Evolutionary conservation across 1,140 invertebrate species (phyloP).

Genomic region (Heliconius himera): DNA sequence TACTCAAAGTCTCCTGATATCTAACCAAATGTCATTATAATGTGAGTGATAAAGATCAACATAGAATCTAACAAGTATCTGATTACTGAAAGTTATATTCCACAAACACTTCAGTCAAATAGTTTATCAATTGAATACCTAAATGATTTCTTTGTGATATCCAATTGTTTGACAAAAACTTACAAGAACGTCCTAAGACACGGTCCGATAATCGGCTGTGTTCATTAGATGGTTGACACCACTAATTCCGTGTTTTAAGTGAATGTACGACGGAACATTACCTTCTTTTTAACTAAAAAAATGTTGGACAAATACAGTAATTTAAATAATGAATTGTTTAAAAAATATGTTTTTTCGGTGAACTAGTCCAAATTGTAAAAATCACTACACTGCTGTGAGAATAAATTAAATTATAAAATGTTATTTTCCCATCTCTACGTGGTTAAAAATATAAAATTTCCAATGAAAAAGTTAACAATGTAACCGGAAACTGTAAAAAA

Average conservation of each 20-base stretch:
- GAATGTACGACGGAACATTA: slow-evolving; percentile 8
- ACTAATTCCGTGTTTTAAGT: slow-evolving; percentile 16
- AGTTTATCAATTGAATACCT: slow-evolving; percentile 13
- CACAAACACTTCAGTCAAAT: slow-evolving; percentile 8
- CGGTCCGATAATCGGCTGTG: slow-evolving; percentile 20
- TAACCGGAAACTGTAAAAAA: neutral
- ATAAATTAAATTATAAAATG: too few relatives aligned
- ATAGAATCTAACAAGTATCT: neutral
- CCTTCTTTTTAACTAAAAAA: neutral
- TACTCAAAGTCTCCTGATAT: neutral
- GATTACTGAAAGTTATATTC: neutral
- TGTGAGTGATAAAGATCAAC: slow-evolving; percentile 2
- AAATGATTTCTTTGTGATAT: slow-evolving; percentile 18
- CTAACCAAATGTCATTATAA: slow-evolving; percentile 3
- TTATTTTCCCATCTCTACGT: too few relatives aligned
- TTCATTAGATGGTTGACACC: slow-evolving; percentile 7
- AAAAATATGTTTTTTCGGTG: neutral
- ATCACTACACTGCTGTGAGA: neutral
- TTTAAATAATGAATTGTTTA: neutral
- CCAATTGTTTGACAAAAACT: slow-evolving; percentile 13
- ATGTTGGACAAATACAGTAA: neutral
- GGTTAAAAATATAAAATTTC: too few relatives aligned
- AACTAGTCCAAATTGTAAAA: neutral
- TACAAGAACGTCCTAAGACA: slow-evolving; percentile 20
- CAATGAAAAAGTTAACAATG: too few relatives aligned